phyloP scores from a whole-genome alignment of 2,888 invertebrate genomes.

The Apocheima hispidaria region DNA sequence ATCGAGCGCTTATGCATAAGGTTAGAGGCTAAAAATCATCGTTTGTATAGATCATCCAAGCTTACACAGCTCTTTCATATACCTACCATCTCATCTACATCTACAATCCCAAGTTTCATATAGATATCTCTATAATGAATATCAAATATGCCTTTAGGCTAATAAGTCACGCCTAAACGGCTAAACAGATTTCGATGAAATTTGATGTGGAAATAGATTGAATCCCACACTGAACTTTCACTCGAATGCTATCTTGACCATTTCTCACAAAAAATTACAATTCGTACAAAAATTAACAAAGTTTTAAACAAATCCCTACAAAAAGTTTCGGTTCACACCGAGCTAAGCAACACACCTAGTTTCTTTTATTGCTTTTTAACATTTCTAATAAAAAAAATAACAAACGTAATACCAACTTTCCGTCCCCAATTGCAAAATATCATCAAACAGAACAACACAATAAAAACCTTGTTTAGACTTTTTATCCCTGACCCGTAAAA shows the following conservation, averaged over 20 bases:
- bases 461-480: slow-evolving; percentile 24
- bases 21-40: too few species aligned
- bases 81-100: too few species aligned
- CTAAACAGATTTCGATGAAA: too few species aligned
- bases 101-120: too few species aligned
- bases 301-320: background rate
- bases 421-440: slow-evolving; percentile 15
- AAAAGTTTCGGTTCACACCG: background rate
- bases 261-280: background rate
- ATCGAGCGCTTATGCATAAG: too few species aligned
- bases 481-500: slow-evolving; percentile 21
- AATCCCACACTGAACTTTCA: too few species aligned
- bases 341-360: slow-evolving; percentile 1
- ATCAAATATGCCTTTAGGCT: too few species aligned
- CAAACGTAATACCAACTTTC: slow-evolving; percentile 10
- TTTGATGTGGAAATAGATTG: too few species aligned
- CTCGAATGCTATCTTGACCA: too few species aligned
- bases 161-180: background rate
- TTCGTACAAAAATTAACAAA: background rate
- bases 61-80: too few species aligned
- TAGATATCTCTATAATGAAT: too few species aligned
- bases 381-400: slow-evolving; percentile 11
- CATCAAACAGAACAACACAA: slow-evolving; percentile 18
- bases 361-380: slow-evolving; percentile 17
- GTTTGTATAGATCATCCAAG: too few species aligned